A percentile compares a stretch with the other conserved stretches of the same genome.
These are phyloP conservation scores for Entomyzon cyanotis DNA, from an alignment of 2,113 vertebrate genomes.

Conservation along the genomic window DNA sequence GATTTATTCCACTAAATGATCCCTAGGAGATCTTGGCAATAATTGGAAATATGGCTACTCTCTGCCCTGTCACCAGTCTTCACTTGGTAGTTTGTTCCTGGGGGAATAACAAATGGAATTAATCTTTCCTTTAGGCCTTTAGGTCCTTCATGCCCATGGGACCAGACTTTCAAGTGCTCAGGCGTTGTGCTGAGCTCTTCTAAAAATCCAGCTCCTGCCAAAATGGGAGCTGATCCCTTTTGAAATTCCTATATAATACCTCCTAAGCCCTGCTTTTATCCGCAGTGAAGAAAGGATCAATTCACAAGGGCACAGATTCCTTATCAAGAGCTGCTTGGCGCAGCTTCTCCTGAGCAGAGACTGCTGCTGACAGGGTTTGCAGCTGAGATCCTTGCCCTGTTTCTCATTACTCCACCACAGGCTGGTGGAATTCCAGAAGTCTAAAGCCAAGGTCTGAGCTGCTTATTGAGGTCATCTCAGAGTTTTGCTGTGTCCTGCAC, in stretches of 20 bases:
- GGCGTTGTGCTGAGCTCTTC: neutral
- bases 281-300: accelerated
- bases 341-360: neutral
- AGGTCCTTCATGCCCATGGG: neutral
- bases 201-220: neutral
- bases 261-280: neutral
- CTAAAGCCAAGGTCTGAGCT: neutral
- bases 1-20: neutral
- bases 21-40: neutral
- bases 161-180: neutral
- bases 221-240: neutral
- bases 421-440: neutral
- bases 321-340: neutral
- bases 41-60: neutral
- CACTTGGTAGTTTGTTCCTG: neutral
- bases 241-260: neutral
- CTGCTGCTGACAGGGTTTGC: neutral
- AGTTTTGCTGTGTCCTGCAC: neutral
- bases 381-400: accelerated
- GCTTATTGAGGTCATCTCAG: neutral
- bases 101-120: neutral
- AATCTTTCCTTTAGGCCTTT: slow-evolving; percentile 22
- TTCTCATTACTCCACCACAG: neutral
- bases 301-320: neutral
- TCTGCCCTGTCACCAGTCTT: neutral